phyloP scores from a whole-genome alignment of 1,140 invertebrate species.

The Temnothorax curvispinosus region DNA sequence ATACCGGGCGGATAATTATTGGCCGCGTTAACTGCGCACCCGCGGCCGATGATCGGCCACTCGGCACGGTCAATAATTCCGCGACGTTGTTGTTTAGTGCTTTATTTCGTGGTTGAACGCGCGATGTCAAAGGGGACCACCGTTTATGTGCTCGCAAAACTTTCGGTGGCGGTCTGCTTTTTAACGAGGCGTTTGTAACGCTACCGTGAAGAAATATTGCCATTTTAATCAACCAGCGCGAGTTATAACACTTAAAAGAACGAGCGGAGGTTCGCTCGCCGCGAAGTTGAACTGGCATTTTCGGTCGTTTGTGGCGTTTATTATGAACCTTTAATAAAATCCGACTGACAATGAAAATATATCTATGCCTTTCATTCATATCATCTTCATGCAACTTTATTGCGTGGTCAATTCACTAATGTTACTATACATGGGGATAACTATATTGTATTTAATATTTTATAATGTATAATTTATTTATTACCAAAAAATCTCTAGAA shows the following conservation, averaged over 20 bases:
- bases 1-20: constrained; percentile 76
- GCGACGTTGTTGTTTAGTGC: constrained; percentile 61
- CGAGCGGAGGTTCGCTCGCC: not conserved
- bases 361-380: not conserved
- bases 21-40: constrained; percentile 57
- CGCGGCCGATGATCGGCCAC: not conserved
- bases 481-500: not conserved
- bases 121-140: constrained; percentile 48
- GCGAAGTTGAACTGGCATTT: not conserved
- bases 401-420: not conserved
- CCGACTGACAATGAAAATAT: not conserved
- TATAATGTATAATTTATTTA: not conserved
- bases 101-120: constrained; percentile 73
- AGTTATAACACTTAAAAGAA: constrained; percentile 50
- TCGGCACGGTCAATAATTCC: constrained; percentile 60
- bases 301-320: constrained; percentile 11
- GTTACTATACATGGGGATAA: not conserved
- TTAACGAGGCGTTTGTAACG: constrained; percentile 58
- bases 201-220: constrained; percentile 33
- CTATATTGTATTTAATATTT: not conserved
- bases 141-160: constrained; percentile 55
- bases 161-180: constrained; percentile 44
- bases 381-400: not conserved
- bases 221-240: constrained; percentile 43
- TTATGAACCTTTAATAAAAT: not conserved